Conservation (phyloP, 2,888 invertebrate genomes). For the Boloria selene region DNA sequence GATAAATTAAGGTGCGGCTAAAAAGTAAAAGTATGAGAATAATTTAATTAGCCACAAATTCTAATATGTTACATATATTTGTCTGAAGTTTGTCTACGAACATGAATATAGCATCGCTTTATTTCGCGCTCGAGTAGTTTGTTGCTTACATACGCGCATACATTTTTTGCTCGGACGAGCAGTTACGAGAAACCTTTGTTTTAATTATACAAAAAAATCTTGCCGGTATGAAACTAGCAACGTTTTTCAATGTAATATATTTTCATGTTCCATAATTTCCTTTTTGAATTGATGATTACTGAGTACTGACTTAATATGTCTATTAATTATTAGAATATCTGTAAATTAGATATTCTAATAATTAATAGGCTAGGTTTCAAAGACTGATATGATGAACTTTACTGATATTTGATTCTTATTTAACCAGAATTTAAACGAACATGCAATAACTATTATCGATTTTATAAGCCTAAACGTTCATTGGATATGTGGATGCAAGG, state of each 20-base stretch:
- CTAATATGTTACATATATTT: conserved; percentile 2
- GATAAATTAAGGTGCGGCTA: conserved; percentile 17
- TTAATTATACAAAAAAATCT: conserved; percentile 37
- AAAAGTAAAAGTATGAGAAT: conserved; percentile 16
- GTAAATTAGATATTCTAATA: not conserved
- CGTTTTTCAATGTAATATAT: conserved; percentile 22
- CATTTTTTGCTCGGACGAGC: conserved; percentile 39
- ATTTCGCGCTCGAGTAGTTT: conserved; percentile 35
- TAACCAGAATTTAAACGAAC: conserved; percentile 1
- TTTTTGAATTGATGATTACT: conserved; percentile 18
- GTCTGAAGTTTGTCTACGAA: conserved; percentile 12
- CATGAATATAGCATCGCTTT: conserved; percentile 20
- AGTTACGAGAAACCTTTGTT: conserved; percentile 39
- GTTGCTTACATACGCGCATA: conserved; percentile 35
- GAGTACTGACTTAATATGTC: not conserved
- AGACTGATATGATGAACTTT: too few species aligned
- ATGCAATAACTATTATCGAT: conserved; percentile 26
- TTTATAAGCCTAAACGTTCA: conserved; percentile 27
- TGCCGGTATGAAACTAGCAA: conserved; percentile 27
- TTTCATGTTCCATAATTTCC: conserved; percentile 23
- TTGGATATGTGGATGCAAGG: conserved; percentile 31
- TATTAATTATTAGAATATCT: too few species aligned
- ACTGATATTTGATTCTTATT: not conserved
- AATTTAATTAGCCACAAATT: conserved; percentile 4
- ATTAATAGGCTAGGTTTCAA: not conserved